Evolutionary conservation across 2,888 invertebrate genomes (phyloP).

Genomic region (Stenoptilia bipunctidactyla): DNA sequence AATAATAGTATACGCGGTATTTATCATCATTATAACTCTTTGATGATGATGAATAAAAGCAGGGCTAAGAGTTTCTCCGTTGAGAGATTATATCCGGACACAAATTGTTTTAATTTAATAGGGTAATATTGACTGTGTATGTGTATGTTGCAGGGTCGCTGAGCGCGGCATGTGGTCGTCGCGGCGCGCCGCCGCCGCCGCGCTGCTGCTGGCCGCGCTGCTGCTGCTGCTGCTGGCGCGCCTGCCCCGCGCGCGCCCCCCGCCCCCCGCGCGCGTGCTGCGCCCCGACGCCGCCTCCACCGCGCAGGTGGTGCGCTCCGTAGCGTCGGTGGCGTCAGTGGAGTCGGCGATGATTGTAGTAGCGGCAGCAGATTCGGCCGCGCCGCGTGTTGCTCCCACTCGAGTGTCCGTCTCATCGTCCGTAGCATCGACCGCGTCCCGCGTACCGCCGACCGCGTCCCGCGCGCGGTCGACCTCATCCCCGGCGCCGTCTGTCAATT

Average conservation of each 20-base stretch:
- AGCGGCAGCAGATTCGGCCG: neutral
- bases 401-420: neutral
- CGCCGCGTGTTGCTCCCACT: slow-evolving; percentile 6
- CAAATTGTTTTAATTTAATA: too few relatives aligned
- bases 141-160: neutral
- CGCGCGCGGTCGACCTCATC: too few relatives aligned
- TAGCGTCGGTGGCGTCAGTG: neutral
- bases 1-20: too few relatives aligned
- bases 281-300: slow-evolving; percentile 6
- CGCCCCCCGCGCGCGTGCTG: slow-evolving; percentile 9
- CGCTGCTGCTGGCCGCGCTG: slow-evolving; percentile 46
- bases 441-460: too few relatives aligned
- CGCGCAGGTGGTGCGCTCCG: slow-evolving; percentile 35
- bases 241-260: slow-evolving; percentile 30
- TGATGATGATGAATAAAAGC: too few relatives aligned
- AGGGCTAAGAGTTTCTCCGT: too few relatives aligned
- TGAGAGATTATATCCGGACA: too few relatives aligned
- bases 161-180: neutral
- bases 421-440: too few relatives aligned
- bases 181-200: slow-evolving; percentile 16
- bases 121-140: too few relatives aligned
- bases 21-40: too few relatives aligned
- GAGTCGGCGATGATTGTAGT: neutral
- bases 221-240: slow-evolving; percentile 52
- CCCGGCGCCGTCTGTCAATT: neutral